Percentiles rank a stretch among this genome's conserved stretches.
Conservation (phyloP, 2,797 vertebrate species). For the Pangasius macronema region DNA sequence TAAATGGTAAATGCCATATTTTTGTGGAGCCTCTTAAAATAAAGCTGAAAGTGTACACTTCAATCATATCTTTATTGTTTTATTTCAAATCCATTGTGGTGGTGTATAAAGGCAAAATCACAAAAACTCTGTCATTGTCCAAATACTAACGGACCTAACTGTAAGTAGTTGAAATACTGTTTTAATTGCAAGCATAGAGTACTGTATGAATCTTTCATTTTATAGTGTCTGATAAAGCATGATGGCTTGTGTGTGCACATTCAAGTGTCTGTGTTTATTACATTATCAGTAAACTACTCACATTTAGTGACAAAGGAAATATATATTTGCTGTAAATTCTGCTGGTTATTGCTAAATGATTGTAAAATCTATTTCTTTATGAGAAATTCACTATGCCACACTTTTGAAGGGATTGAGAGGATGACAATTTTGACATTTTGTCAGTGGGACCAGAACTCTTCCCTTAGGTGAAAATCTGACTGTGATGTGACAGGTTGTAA, state of each 20-base stretch:
- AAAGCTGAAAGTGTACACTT: too few relatives aligned
- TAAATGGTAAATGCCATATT: too few relatives aligned
- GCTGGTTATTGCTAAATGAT: not conserved
- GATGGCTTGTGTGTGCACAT: not conserved
- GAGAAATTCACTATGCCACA: not conserved
- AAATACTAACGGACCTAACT: too few relatives aligned
- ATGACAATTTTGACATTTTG: constrained; percentile 1
- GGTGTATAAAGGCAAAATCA: too few relatives aligned
- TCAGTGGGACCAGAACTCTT: not conserved
- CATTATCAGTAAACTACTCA: not conserved
- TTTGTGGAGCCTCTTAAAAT: too few relatives aligned
- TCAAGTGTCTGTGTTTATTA: not conserved
- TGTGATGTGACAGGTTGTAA: not conserved
- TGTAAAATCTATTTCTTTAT: not conserved
- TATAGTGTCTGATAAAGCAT: not conserved
- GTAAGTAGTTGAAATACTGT: too few relatives aligned
- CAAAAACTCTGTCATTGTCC: too few relatives aligned
- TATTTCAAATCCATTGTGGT: too few relatives aligned
- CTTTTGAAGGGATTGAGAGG: not conserved
- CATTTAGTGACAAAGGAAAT: not conserved
- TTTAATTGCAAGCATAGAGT: not conserved
- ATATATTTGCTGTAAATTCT: not conserved
- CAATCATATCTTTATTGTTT: too few relatives aligned
- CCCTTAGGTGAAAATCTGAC: not conserved
- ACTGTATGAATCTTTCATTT: not conserved